Conservation (phyloP, 2,113 vertebrate species). For the Campylomormyrus numenius region DNA sequence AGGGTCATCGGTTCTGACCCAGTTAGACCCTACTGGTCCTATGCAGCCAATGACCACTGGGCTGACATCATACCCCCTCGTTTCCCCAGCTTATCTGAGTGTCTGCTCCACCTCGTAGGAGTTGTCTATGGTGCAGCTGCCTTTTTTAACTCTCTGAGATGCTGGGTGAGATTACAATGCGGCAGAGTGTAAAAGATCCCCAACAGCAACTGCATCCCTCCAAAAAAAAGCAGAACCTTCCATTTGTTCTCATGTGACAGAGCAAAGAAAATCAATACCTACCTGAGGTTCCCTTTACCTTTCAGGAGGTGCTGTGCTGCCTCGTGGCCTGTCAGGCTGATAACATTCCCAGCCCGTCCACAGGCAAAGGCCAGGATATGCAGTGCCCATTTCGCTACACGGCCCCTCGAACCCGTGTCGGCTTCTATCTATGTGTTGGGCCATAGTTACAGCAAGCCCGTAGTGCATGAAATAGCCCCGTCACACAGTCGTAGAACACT, state of each 20-base stretch:
- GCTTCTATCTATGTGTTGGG: not conserved
- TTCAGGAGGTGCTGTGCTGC: not conserved
- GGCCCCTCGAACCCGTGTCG: not conserved
- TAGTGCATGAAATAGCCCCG: not conserved
- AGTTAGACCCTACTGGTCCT: not conserved
- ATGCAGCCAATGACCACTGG: not conserved
- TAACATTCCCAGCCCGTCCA: not conserved
- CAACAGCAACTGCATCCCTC: not conserved
- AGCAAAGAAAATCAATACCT: not conserved
- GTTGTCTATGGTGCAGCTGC: not conserved
- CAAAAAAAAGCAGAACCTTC: not conserved
- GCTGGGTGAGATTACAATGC: not conserved
- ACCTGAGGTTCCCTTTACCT: not conserved
- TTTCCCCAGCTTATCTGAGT: not conserved
- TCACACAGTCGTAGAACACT: not conserved
- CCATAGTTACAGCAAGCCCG: not conserved
- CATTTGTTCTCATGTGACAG: not conserved
- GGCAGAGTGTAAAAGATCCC: not conserved
- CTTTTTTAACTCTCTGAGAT: not conserved
- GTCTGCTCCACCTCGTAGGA: not conserved
- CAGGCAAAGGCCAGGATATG: not conserved
- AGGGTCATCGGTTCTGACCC: not conserved
- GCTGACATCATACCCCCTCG: not conserved
- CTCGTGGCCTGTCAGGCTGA: not conserved
- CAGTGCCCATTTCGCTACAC: not conserved